Evolutionary conservation across 2,113 vertebrate genomes (phyloP), one percentile per base, ranked within the genome.

Genomic region (Grallaria varia): DNA sequence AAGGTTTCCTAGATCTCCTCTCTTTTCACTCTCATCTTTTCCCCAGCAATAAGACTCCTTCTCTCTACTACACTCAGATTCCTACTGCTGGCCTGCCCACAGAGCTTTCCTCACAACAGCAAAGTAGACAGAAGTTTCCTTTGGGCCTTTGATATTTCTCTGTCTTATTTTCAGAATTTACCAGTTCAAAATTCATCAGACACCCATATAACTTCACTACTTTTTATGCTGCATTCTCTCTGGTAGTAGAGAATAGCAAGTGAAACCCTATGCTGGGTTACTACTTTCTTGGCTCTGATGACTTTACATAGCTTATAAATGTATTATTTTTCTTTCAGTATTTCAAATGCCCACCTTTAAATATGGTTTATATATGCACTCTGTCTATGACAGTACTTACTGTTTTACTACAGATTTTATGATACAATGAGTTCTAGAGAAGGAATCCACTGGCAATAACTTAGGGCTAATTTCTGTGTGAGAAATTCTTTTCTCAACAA

Each of bases 361-460:
- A 64, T 52, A 84, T 81, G 49, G 69, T 75, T 93, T 95, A 92
- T 89, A 44, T 35, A 66, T 3, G 18, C 17, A 47, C 63, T 71
- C 42, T 80, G 53, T 58, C 79, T 84, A 33, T 89, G 77, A 84
- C 39, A 95, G 64, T 69, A 74, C 49, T 90, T 89, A 67, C 31
- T 35, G 47, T 75, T 93, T 93, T 93, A 90, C 63, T 74, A 73
- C 28, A 24, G 8, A 37, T 94, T 96, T 92, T 92, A 95, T 69
- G 60, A 72, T 47, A 74, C 52, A 75, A n/a, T 75, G 69, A 68
- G 22, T 77, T 91, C 55, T 67, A 75, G 28, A 94, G 39, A 74
- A 24, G 20, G 17, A 74, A 77, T 67, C 33, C 31, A 86, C 19
- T 74, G 47, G 35, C 45, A 89, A 31, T 59, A 81, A 78, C 40